Evolutionary conservation across 2,113 vertebrate genomes (phyloP).

Genomic region (Rhegmatorhina hoffmannsi): DNA sequence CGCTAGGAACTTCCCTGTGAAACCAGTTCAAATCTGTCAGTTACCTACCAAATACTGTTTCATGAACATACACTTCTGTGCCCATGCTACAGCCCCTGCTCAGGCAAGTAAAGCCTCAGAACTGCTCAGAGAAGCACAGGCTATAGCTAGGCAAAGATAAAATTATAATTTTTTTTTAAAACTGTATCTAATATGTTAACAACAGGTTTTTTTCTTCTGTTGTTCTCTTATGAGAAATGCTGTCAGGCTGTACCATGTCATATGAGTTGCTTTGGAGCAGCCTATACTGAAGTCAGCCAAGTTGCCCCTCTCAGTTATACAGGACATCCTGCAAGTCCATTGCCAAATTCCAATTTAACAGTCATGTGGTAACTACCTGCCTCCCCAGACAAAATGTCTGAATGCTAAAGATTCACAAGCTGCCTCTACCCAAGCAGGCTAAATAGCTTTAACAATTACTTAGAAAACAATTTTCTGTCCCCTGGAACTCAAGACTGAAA

Average conservation of each 20-base stretch:
- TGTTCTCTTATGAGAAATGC: neutral
- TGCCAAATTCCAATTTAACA: neutral
- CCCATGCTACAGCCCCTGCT: neutral
- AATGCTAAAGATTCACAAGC: neutral
- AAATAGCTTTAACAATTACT: neutral
- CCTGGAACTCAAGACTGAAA: neutral
- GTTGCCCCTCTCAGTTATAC: neutral
- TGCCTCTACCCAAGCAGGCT: neutral
- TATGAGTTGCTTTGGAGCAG: neutral
- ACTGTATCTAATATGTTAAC: neutral
- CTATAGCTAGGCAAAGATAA: neutral
- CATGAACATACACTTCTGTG: neutral
- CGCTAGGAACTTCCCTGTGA: constrained; percentile 92
- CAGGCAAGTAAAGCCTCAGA: neutral
- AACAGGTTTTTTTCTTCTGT: neutral
- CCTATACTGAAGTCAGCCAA: neutral
- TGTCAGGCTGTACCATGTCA: neutral
- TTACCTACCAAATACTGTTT: neutral
- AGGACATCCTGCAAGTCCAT: rapidly evolving
- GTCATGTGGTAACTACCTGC: neutral
- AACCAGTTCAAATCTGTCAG: neutral
- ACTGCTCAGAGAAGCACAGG: neutral
- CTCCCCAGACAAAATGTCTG: neutral
- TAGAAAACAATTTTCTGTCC: neutral
- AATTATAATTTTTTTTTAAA: neutral